Evolutionary conservation across 2,113 vertebrate genomes (phyloP).

Genomic region (Pluvialis apricaria): DNA sequence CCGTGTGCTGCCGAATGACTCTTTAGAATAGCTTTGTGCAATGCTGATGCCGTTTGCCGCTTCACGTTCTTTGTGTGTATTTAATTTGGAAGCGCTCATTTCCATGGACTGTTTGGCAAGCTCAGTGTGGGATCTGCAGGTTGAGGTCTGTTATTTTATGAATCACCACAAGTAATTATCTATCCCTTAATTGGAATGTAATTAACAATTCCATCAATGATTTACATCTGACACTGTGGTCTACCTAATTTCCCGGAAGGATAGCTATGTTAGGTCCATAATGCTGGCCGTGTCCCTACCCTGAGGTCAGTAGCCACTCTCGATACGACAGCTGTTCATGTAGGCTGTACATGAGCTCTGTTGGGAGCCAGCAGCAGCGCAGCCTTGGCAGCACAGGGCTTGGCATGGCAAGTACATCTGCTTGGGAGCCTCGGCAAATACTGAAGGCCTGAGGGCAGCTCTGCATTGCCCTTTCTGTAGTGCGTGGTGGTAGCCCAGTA

Average conservation of each 20-base stretch:
- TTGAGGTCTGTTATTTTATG: neutral
- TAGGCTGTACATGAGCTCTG: neutral
- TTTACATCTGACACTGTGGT: neutral
- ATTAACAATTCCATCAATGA: neutral
- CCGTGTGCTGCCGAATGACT: neutral
- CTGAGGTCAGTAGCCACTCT: fast-evolving
- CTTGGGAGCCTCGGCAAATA: fast-evolving
- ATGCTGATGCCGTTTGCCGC: fast-evolving
- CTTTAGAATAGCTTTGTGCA: neutral
- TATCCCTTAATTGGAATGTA: neutral
- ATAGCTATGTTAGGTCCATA: fast-evolving
- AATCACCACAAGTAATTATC: neutral
- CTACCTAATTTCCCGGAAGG: neutral
- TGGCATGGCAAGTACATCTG: neutral
- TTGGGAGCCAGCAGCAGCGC: neutral
- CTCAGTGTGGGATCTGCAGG: neutral
- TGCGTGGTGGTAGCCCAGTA: too few species aligned
- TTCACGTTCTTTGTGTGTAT: neutral
- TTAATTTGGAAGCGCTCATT: neutral
- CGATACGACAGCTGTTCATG: fast-evolving
- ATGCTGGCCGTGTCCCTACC: fast-evolving
- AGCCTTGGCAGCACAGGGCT: neutral
- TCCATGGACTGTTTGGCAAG: neutral
- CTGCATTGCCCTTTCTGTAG: fast-evolving
- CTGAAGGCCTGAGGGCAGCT: neutral